phyloP scores from a whole-genome alignment of 2,797 vertebrate genomes.

The Diceros bicornis region DNA sequence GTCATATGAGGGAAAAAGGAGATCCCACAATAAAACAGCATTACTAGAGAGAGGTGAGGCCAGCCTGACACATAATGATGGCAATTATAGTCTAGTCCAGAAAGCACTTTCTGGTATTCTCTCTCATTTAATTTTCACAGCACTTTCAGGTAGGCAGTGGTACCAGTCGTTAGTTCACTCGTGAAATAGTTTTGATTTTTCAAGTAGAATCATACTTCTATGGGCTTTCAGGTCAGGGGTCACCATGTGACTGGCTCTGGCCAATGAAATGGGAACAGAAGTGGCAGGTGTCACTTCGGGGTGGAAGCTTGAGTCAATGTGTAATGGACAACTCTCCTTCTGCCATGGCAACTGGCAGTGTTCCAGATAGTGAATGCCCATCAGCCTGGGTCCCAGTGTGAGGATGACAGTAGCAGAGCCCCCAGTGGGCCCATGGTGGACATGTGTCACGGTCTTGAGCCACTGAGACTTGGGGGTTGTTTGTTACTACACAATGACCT shows the following conservation, averaged over 20 bases:
- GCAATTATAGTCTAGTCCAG: rapidly evolving
- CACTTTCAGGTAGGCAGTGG: background rate
- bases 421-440: rapidly evolving
- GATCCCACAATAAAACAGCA: background rate
- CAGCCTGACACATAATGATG: background rate
- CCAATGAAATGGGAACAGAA: background rate
- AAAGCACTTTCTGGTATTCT: background rate
- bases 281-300: background rate
- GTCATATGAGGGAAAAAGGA: background rate
- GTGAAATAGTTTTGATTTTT: background rate
- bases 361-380: background rate
- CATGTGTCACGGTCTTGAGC: background rate
- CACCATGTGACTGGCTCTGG: background rate
- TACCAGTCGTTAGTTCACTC: background rate
- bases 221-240: background rate
- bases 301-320: background rate
- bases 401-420: background rate
- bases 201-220: background rate
- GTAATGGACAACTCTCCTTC: background rate
- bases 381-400: background rate
- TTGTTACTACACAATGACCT: background rate
- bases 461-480: background rate
- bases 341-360: background rate
- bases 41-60: background rate
- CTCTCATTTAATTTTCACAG: background rate